Conservation (phyloP, 2,797 vertebrate genomes). For the Macropus fuliginosus region DNA sequence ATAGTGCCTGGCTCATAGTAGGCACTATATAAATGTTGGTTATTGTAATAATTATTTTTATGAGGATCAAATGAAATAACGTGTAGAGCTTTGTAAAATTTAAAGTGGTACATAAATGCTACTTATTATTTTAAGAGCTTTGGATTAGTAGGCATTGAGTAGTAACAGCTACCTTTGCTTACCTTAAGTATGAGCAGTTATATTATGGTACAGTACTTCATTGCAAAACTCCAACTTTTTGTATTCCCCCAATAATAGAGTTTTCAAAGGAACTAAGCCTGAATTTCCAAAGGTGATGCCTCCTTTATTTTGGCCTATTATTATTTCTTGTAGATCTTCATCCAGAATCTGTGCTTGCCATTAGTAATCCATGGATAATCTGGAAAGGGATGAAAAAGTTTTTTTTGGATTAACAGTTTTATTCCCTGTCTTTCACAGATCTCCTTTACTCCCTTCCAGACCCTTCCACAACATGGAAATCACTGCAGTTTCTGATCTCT, state of each 20-base stretch:
- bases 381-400: not conserved
- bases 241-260: not conserved
- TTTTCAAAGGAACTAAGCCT: not conserved
- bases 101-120: not conserved
- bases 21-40: not conserved
- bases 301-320: not conserved
- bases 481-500: too few species aligned
- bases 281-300: not conserved
- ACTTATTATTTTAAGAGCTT: not conserved
- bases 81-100: not conserved
- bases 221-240: not conserved
- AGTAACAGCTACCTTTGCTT: not conserved
- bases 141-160: not conserved
- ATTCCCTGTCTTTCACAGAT: too few species aligned
- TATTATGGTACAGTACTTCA: not conserved
- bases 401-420: too few species aligned
- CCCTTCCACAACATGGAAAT: too few species aligned
- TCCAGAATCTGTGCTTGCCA: not conserved
- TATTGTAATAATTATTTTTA: not conserved
- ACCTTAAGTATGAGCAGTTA: not conserved
- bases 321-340: not conserved
- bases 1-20: too few species aligned
- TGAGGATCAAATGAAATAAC: not conserved
- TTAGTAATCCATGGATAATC: too few species aligned
- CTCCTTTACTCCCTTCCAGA: too few species aligned